phyloP scores from a whole-genome alignment of 2,888 invertebrate genomes.

The Drosophila crucigera region DNA sequence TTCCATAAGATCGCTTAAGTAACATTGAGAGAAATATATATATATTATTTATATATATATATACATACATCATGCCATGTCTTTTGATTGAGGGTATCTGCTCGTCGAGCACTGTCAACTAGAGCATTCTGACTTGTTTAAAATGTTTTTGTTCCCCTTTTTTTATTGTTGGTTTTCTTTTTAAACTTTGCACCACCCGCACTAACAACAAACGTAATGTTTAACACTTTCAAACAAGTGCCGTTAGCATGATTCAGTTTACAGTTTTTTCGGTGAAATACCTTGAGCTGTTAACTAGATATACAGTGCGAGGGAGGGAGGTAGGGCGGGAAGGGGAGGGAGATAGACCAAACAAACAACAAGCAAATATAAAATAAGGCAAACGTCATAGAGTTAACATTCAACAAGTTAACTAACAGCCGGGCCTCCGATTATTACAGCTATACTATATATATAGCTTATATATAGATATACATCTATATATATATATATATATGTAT shows the following conservation, averaged over 20 bases:
- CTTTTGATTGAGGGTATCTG: not conserved
- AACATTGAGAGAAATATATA: not conserved
- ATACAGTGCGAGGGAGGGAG: no score
- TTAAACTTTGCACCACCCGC: constrained; percentile 66
- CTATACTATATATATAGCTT: not conserved
- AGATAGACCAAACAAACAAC: constrained; percentile 5
- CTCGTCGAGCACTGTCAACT: not conserved
- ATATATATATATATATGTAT: not conserved
- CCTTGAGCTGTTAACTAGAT: constrained; percentile 4
- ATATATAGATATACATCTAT: not conserved
- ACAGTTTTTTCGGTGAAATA: constrained; percentile 59
- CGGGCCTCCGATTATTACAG: constrained; percentile 53
- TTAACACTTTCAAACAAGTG: constrained; percentile 53
- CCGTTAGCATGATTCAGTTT: constrained; percentile 68
- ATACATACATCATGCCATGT: not conserved
- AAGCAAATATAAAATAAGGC: constrained; percentile 29
- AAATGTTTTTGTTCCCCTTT: not conserved
- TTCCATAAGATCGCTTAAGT: not conserved
- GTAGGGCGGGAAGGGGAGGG: not conserved
- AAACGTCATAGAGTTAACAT: constrained; percentile 24
- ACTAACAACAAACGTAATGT: constrained; percentile 44
- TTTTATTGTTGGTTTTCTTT: constrained; percentile 23
- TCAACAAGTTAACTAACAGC: constrained; percentile 53
- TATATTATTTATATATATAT: not conserved
- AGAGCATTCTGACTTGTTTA: not conserved